Evolutionary conservation across 2,888 invertebrate genomes (phyloP).

Genomic region (Cinara cedri): DNA sequence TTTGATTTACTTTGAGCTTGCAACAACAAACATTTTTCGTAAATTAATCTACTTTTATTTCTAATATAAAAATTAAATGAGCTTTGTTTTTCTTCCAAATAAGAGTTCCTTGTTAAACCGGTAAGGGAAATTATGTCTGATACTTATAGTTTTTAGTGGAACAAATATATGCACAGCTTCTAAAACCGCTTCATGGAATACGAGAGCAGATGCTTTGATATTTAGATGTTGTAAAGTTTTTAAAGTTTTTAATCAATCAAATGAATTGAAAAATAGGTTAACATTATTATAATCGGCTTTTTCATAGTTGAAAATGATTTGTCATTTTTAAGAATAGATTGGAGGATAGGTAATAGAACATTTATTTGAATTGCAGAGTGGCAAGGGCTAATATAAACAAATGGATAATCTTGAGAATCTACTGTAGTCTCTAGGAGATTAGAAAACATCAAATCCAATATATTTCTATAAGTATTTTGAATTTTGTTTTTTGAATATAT

Average conservation of each 20-base stretch:
- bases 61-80: slow-evolving; percentile 17
- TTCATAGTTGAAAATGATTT: too few relatives aligned
- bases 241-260: too few relatives aligned
- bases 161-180: too few relatives aligned
- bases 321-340: slow-evolving; percentile 21
- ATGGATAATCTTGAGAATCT: slow-evolving; percentile 1
- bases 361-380: slow-evolving; percentile 16
- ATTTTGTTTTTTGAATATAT: too few relatives aligned
- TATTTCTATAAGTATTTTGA: slow-evolving; percentile 20
- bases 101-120: too few relatives aligned
- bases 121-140: too few relatives aligned
- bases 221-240: too few relatives aligned
- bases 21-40: neutral
- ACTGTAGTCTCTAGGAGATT: slow-evolving; percentile 6
- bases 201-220: too few relatives aligned
- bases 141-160: too few relatives aligned
- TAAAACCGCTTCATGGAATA: too few relatives aligned
- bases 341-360: slow-evolving; percentile 11
- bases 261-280: too few relatives aligned
- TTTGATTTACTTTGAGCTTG: slow-evolving; percentile 6
- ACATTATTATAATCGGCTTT: too few relatives aligned
- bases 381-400: slow-evolving; percentile 17
- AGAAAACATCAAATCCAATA: slow-evolving; percentile 30
- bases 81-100: slow-evolving; percentile 30
- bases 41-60: slow-evolving; percentile 20